Base-by-base conservation (phyloP, 2,797 vertebrate genomes). In the Gadopsis marmoratus region DNA sequence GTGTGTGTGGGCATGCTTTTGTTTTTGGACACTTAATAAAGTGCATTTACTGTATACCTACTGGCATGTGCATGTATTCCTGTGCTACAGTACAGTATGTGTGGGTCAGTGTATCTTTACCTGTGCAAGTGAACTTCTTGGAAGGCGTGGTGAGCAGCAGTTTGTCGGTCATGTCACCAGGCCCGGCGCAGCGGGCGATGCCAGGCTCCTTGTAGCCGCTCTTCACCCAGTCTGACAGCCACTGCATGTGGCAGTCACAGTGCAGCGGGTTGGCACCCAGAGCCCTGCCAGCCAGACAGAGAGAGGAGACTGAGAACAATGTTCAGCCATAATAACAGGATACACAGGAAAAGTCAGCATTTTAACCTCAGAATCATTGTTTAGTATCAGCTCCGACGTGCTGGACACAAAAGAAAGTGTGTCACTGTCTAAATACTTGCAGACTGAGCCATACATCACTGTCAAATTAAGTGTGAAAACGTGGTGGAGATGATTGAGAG, bases 161-260 rank as follows among this genome's bases (percentile, higher is more conserved):
- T 86, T 99, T 99, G 91, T 99, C 98, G 0, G 96, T 97, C 98
- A 99, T 98, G 89, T 99, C 98, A 41, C 97, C 96, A 0, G 98
- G 98, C 39, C 97, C 97, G 1, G 97, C 91, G 39, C 98, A 99
- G 41, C 98, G 97, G 50, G 98, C 98, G 29, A 99, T 99, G 70
- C 98, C 98, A 0, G 98, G 98, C 78, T 99, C 98, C 88, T 99
- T 99, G 90, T 99, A 99, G 66, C 98, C 97, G 0, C 97, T 98
- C 92, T 99, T 99, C 45, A 99, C 98, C 98, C 98, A 99, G 82
- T 99, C 98, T 5, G 98, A 99, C 2, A 99, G 90, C 98, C 98
- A 99, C 92, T 98, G 97, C 97, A 99, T 97, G 92, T 98, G 96
- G 90, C 98, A 99, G 90, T 99, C 97, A 86, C 98, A 99, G 89